phyloP scores from a whole-genome alignment of 1,140 invertebrate genomes.

The Solenopsis invicta region DNA sequence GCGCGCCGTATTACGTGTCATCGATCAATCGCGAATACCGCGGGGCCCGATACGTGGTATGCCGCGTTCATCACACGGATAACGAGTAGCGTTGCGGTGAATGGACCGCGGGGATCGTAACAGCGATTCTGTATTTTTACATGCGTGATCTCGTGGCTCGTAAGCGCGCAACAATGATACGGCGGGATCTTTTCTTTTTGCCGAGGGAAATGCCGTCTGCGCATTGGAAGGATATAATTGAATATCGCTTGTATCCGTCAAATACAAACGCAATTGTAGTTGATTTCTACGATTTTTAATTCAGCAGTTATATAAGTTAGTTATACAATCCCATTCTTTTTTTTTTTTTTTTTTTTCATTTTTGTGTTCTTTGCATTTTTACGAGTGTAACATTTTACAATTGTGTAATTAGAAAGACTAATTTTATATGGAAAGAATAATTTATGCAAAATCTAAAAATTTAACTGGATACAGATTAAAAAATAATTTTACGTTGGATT shows the following conservation, averaged over 20 bases:
- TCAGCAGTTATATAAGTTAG: not conserved
- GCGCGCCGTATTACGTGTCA: conserved; percentile 45
- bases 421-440: no score
- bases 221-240: not conserved
- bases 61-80: conserved; percentile 29
- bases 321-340: not conserved
- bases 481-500: no score
- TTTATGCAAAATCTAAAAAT: no score
- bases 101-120: not conserved
- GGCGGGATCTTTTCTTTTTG: not conserved
- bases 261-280: no score
- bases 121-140: not conserved
- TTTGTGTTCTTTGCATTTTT: not conserved
- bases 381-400: not conserved
- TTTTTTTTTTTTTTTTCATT: not conserved
- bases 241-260: no score
- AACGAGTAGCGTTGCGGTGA: conserved; percentile 35
- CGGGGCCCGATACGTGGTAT: not conserved
- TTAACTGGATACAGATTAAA: no score
- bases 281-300: not conserved
- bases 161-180: not conserved
- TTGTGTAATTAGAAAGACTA: not conserved
- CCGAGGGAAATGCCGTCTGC: not conserved
- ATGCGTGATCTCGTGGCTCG: not conserved
- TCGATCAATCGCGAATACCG: conserved; percentile 56